Conservation (phyloP, 2,797 vertebrate species). For the Sebastes hopkinsi region DNA sequence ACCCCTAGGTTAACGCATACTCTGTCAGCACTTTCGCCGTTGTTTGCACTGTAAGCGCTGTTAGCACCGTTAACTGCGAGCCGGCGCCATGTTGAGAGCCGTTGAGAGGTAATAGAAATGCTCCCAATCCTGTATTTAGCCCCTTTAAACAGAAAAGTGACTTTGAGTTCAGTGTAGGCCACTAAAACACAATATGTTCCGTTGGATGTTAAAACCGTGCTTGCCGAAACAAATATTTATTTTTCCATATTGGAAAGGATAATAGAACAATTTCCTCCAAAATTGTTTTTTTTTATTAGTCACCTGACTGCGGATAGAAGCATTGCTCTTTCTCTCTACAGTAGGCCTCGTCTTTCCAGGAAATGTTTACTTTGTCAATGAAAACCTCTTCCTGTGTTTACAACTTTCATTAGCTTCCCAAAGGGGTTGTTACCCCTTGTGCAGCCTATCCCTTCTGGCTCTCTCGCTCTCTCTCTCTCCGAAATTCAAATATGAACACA, state of each 20-base stretch:
- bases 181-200: neutral
- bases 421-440: slow-evolving; percentile 43
- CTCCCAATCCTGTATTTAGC: no score
- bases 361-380: slow-evolving; percentile 73
- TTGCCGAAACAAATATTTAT: slow-evolving; percentile 1
- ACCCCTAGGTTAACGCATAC: no score
- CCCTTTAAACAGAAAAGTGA: neutral
- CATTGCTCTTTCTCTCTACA: slow-evolving; percentile 15
- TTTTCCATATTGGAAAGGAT: neutral
- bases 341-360: slow-evolving; percentile 47
- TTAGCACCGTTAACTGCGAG: no score
- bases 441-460: slow-evolving; percentile 29
- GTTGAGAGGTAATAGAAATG: no score
- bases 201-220: neutral
- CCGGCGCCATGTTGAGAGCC: no score
- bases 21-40: no score
- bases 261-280: neutral
- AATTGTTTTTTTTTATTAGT: neutral
- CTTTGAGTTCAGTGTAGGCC: neutral
- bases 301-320: slow-evolving; percentile 36
- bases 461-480: neutral
- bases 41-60: no score
- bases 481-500: slow-evolving; percentile 23
- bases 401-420: slow-evolving; percentile 61
- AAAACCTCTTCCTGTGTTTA: slow-evolving; percentile 69